Percentiles rank a stretch among this genome's conserved stretches.
Evolutionary conservation across 2,888 invertebrate genomes (phyloP).

Genomic region (Ormyrus labotus): DNA sequence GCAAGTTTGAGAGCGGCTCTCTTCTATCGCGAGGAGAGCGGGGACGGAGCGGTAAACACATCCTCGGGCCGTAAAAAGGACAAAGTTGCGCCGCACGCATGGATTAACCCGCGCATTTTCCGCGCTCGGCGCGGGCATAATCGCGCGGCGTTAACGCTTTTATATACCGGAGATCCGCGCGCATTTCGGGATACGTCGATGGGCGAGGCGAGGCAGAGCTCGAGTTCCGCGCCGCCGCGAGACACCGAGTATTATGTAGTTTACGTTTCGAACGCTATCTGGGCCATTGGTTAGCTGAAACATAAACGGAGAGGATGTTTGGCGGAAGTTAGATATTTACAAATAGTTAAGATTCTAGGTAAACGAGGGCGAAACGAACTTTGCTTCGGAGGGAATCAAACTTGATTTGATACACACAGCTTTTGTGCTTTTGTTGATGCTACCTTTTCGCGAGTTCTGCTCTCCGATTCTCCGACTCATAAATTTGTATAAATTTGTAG

Average conservation of each 20-base stretch:
- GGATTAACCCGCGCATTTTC: background rate
- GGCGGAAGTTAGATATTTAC: background rate
- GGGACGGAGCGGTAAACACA: slow-evolving; percentile 14
- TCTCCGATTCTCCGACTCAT: too few species aligned
- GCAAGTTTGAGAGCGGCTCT: slow-evolving; percentile 20
- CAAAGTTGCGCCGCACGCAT: background rate
- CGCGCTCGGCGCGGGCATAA: too few species aligned
- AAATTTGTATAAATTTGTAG: too few species aligned
- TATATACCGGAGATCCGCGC: too few species aligned
- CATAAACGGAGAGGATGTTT: background rate
- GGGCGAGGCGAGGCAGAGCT: too few species aligned
- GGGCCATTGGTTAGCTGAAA: background rate
- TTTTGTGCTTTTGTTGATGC: background rate
- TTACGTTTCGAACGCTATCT: background rate
- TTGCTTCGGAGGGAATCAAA: background rate
- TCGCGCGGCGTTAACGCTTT: too few species aligned
- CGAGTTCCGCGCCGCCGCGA: too few species aligned
- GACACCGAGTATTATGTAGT: background rate
- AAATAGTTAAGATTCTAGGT: background rate
- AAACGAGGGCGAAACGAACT: background rate
- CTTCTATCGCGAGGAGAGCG: slow-evolving; percentile 7
- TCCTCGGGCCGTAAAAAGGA: slow-evolving; percentile 26
- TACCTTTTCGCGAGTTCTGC: background rate
- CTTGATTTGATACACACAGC: background rate
- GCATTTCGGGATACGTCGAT: too few species aligned